phyloP scores from a whole-genome alignment of 2,888 invertebrate genomes.

The Gryllus longicercus region DNA sequence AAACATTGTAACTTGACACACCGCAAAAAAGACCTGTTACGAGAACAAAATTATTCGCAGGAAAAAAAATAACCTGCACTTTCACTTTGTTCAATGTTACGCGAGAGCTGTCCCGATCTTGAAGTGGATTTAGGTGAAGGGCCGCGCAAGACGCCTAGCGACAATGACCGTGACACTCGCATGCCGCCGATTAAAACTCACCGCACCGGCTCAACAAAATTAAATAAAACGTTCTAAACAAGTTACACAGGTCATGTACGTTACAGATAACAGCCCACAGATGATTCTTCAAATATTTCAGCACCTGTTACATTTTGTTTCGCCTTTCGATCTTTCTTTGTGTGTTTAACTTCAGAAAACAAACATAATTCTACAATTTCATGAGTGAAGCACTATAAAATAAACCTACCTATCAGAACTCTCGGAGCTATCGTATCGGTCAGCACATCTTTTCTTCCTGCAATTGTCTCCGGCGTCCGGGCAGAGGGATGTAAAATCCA shows the following conservation, averaged over 20 bases:
- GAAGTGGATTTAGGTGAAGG: conserved; percentile 34
- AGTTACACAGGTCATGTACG: neutral
- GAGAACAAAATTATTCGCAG: neutral
- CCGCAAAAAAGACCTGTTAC: neutral
- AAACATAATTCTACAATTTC: neutral
- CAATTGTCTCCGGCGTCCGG: conserved; percentile 46
- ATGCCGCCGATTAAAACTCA: conserved; percentile 29
- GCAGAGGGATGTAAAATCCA: conserved; percentile 37
- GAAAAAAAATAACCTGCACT: neutral
- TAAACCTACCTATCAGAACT: conserved; percentile 83
- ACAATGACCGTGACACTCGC: conserved; percentile 35
- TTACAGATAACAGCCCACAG: neutral
- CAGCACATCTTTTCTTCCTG: conserved; percentile 80
- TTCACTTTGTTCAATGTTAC: neutral
- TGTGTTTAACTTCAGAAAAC: neutral
- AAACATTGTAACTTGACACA: too few relatives aligned
- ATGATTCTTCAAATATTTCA: neutral
- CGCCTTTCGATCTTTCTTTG: conserved; percentile 25
- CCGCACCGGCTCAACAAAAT: conserved; percentile 25
- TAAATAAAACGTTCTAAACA: neutral
- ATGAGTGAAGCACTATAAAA: conserved; percentile 23
- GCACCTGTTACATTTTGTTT: neutral
- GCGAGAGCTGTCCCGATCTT: neutral
- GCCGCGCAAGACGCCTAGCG: conserved; percentile 29
- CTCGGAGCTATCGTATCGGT: conserved; percentile 90